Percentiles rank a stretch among this genome's conserved stretches.
Conservation (phyloP, 1,140 invertebrate genomes). For the Macrosteles quadrilineatus region DNA sequence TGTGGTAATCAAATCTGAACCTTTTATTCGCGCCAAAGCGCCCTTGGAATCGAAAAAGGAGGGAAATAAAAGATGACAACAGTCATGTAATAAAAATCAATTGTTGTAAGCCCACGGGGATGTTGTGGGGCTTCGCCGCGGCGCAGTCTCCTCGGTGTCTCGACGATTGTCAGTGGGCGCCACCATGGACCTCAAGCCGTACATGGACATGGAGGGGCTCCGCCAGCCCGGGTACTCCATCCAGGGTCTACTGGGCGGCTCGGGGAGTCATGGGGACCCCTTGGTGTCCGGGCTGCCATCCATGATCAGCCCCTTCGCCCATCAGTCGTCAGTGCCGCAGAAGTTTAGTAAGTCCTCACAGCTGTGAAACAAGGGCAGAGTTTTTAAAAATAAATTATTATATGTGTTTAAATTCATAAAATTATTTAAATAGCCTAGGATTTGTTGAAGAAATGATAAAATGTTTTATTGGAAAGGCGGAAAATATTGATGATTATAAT, state of each 20-base stretch:
- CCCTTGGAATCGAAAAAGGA: too few relatives aligned
- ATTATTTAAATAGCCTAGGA: too few relatives aligned
- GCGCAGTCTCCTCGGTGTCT: background rate
- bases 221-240: slow-evolving; percentile 27
- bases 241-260: slow-evolving; percentile 12
- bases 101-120: background rate
- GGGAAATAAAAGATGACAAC: background rate
- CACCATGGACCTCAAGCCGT: slow-evolving; percentile 31
- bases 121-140: slow-evolving; percentile 5
- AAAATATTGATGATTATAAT: too few relatives aligned
- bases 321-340: background rate
- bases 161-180: background rate
- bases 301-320: slow-evolving; percentile 23
- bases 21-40: too few relatives aligned
- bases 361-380: too few relatives aligned
- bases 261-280: slow-evolving; percentile 17
- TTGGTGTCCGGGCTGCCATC: slow-evolving; percentile 28
- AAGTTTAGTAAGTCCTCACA: slow-evolving; percentile 21
- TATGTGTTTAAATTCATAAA: too few relatives aligned
- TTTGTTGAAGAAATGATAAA: too few relatives aligned
- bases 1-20: too few relatives aligned
- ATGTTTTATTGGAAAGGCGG: too few relatives aligned
- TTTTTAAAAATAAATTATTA: too few relatives aligned
- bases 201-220: slow-evolving; percentile 25
- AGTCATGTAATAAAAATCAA: slow-evolving; percentile 26